Evolutionary conservation across 2,888 invertebrate genomes (phyloP), one percentile per base, ranked within the genome.

Genomic region (Agrochola macilenta): DNA sequence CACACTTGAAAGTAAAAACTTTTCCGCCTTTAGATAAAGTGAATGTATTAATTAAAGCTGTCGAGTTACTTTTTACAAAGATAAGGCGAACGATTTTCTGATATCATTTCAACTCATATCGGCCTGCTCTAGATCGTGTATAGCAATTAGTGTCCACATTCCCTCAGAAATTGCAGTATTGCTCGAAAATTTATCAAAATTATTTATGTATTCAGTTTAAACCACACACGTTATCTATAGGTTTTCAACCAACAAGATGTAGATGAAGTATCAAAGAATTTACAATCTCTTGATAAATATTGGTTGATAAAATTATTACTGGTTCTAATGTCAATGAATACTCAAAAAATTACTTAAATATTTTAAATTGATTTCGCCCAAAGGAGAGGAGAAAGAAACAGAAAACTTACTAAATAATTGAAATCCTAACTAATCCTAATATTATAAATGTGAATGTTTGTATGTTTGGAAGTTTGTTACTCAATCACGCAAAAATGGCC

Each of bases 81-180:
- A 78, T 79, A 82, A 79, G n/a, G 39, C 23, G 5, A 54, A 52
- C 12, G 30, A 68, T 73, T 82, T 73, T 86, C 61, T 78, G 74
- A 77, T 81, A 81, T 76, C 71, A 77, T 83, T 79, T 68, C 66
- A 69, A 86, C 60, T 76, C 73, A 70, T 80, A 82, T 70, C 54
- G n/a, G 8, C 43, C 39, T 79, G 76, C 20, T 79, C 78, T 60
- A 87, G 64, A 68, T 76, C 76, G 52, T 83, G 76, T 83, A 78
- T 77, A 61, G 81, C 88, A 85, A 89, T 88, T 85, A 88, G 74
- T 73, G 76, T 79, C 84, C 70, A 88, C 87, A 88, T 88, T 85
- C 79, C 85, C 77, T 69, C 74, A 73, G 74, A 86, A 80, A 74
- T 79, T 74, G 80, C 78, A 57, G 75, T 78, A 78, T 76, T 80